Conservation (phyloP, 2,888 invertebrate species). For the Cryptocheilus praepositus region DNA sequence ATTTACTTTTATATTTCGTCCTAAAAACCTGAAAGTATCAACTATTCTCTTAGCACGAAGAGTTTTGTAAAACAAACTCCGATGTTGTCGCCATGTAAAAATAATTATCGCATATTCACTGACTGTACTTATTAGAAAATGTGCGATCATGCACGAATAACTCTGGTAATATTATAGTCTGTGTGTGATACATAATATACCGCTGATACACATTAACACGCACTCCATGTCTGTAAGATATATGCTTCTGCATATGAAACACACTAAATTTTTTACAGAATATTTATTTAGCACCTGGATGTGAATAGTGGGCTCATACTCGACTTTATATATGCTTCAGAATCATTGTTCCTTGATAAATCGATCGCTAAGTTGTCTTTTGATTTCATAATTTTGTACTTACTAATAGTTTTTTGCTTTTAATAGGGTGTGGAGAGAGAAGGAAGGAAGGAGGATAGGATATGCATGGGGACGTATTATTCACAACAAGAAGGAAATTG, state of each 20-base stretch:
- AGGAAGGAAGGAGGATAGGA: conserved; percentile 71
- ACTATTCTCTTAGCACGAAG: conserved; percentile 35
- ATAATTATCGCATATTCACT: conserved; percentile 40
- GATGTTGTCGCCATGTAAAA: conserved; percentile 33
- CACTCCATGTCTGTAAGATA: conserved; percentile 51
- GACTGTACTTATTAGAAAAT: conserved; percentile 38
- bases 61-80: conserved; percentile 30
- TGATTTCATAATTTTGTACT: conserved; percentile 64
- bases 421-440: conserved; percentile 68
- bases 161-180: conserved; percentile 47
- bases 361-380: conserved; percentile 52
- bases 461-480: conserved; percentile 72
- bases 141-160: conserved; percentile 43
- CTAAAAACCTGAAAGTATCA: conserved; percentile 45
- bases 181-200: conserved; percentile 43
- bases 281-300: conserved; percentile 61
- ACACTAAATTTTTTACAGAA: conserved; percentile 58
- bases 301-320: conserved; percentile 57
- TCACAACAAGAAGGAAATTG: conserved; percentile 67
- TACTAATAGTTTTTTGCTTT: conserved; percentile 75
- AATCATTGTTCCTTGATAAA: conserved; percentile 48
- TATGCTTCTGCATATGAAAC: conserved; percentile 55
- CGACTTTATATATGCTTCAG: conserved; percentile 52
- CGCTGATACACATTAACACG: conserved; percentile 50
- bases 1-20: conserved; percentile 32